A percentile compares a stretch with the other conserved stretches of the same genome.
Evolutionary conservation across 2,113 vertebrate genomes (phyloP).

Genomic region (Taurulus bubalis): DNA sequence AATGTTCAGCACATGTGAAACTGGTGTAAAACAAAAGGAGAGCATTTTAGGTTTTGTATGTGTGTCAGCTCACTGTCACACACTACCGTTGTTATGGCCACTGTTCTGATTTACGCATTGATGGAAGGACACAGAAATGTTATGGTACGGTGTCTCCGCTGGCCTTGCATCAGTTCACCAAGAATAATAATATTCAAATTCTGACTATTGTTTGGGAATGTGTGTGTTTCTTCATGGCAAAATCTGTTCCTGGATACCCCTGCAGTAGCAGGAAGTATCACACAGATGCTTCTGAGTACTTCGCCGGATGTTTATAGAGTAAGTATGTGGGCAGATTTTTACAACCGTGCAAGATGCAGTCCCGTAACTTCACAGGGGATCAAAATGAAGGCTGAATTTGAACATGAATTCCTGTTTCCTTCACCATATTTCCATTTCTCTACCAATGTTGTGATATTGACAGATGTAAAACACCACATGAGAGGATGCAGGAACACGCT

Average conservation of each 20-base stretch:
- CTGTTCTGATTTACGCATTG: not conserved
- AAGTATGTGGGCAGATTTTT: not conserved
- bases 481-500: conserved; percentile 40
- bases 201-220: not conserved
- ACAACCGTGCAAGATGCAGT: too few relatives aligned
- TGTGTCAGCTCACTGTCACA: conserved; percentile 28
- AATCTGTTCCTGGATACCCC: not conserved
- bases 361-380: not conserved
- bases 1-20: conserved; percentile 56
- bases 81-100: not conserved
- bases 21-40: conserved; percentile 49
- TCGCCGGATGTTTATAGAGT: not conserved
- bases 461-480: conserved; percentile 45
- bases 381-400: not conserved
- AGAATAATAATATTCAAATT: not conserved
- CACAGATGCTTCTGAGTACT: not conserved
- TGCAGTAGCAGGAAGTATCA: not conserved
- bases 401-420: conserved; percentile 1
- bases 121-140: not conserved
- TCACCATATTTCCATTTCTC: not conserved
- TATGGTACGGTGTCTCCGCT: not conserved
- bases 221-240: not conserved
- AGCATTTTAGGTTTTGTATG: conserved; percentile 28
- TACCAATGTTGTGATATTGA: conserved; percentile 51
- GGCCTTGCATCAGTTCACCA: not conserved